Conservation (phyloP, 2,113 vertebrate species). For the Pipa parva region DNA sequence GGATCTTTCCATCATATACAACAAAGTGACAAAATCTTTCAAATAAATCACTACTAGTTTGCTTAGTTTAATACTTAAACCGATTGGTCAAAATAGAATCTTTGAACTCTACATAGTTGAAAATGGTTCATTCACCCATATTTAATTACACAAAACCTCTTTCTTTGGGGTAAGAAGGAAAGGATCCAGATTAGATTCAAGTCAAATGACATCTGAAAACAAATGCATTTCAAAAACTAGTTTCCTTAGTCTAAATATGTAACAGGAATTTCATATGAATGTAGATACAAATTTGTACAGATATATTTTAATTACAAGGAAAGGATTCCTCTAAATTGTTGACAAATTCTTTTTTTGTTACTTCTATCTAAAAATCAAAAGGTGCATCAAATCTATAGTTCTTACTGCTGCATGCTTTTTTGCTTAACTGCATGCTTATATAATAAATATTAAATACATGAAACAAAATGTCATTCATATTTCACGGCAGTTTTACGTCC, state of each 20-base stretch:
- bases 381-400: conserved; percentile 73
- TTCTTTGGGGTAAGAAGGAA: too few species aligned
- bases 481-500: conserved; percentile 53
- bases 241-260: conserved; percentile 4
- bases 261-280: conserved; percentile 19
- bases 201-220: too few species aligned
- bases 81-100: too few species aligned
- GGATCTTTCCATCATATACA: too few species aligned
- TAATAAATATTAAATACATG: conserved; percentile 84
- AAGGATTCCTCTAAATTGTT: conserved; percentile 65
- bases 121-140: too few species aligned
- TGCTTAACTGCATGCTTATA: conserved; percentile 70
- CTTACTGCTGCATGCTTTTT: conserved; percentile 69
- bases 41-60: too few species aligned
- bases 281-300: conserved; percentile 50
- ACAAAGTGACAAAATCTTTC: too few species aligned
- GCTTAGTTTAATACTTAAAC: too few species aligned
- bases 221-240: too few species aligned
- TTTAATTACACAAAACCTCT: too few species aligned
- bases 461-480: conserved; percentile 59
- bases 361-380: conserved; percentile 73
- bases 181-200: too few species aligned
- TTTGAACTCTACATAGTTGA: too few species aligned
- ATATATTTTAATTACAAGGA: conserved; percentile 61
- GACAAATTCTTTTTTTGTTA: conserved; percentile 65